Base-by-base conservation (phyloP, 1,140 invertebrate species). In the Drosophila mauritiana region DNA sequence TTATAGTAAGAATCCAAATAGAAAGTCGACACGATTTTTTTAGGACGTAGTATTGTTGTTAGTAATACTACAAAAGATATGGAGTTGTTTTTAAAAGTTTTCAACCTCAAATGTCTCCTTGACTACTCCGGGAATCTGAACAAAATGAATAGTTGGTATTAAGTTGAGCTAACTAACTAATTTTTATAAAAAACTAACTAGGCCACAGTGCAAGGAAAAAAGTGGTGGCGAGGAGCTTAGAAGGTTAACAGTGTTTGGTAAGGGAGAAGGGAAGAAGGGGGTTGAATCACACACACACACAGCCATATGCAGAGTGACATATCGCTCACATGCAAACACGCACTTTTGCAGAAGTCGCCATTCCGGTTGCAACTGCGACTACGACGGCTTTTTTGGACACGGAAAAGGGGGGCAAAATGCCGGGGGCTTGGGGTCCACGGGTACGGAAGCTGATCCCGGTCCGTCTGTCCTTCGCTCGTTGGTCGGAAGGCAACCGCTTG, bases 401-500 rank as follows among this genome's bases (percentile, higher is more conserved):
- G 10, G 6, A 7, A 53, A 15, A 2, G n/a, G 27, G 11, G 20
- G 3, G 11, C 4, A 7, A 13, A 36, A 15, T 49, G 31, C 11
- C 49, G n/a, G 17, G 46, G n/a, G 45, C 36, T 15, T 17, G 7
- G 17, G 48, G 36, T 12, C 22, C 20, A 48, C 45, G 45, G 1
- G 37, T 20, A 3, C 15, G 46, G 27, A 45, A 34, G 43, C 58
- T 49, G 62, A 43, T 36, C 63, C 48, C 48, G 39, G 25, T 37
- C 43, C 62, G 77, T 17, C 17, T 11, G 51, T 52, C 53, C 45
- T 49, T 37, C 40, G 70, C 40, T 55, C 42, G 62, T 81, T 70
- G 81, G 81, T 84, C 58, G 82, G 78, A 74, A 86, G 83, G 82
- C 75, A 85, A 75, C 73, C 81, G 81, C 83, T 88, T 79, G 79